Evolutionary conservation across 2,888 invertebrate species (phyloP), one percentile per base, ranked within the genome.

Genomic region (Diadegma fenestrale): DNA sequence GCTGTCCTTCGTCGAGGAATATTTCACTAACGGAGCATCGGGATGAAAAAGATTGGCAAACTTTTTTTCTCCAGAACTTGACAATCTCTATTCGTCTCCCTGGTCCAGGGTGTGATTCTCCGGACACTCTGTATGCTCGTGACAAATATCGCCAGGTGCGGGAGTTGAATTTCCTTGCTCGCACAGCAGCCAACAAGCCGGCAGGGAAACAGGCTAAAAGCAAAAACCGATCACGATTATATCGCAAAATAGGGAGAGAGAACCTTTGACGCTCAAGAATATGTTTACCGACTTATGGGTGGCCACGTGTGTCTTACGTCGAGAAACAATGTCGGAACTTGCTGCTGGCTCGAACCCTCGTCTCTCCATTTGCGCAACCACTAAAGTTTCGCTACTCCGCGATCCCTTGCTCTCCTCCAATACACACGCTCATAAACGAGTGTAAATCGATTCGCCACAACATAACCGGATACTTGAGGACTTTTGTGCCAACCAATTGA

Each of bases 241-340:
- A 72, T 79, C 30, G 30, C 26, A 30, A 71, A 43, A 30, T 43
- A 63, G 45, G 82, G 61, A 72, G 5, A 72, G 5, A 66, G 76
- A 77, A 68, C 79, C 81, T 82, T 71, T 54, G 84, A 73, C 72
- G 26, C 71, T 37, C 22, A 75, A 76, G 10, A 33, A 43, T 41
- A 8, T 58, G 22, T 58, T 17, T 80, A 64, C 69, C 61, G 33
- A 80, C 85, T 81, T 84, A 80, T 80, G 86, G 86, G 84, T 86
- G 87, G 87, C 87, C 87, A 86, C 86, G 84, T 84, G 82, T 76
- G 72, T 87, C 76, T 76, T 71, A 73, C 54, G 68, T 68, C 78
- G 61, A 45, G 76, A 48, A 80, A 64, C 71, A 71, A 48, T 43
- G 61, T 8, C 41, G 6, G 58, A 58, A n/a, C 26, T 73, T 43